Conservation (phyloP, 2,113 vertebrate species). For the Megatriorchis doriae region DNA sequence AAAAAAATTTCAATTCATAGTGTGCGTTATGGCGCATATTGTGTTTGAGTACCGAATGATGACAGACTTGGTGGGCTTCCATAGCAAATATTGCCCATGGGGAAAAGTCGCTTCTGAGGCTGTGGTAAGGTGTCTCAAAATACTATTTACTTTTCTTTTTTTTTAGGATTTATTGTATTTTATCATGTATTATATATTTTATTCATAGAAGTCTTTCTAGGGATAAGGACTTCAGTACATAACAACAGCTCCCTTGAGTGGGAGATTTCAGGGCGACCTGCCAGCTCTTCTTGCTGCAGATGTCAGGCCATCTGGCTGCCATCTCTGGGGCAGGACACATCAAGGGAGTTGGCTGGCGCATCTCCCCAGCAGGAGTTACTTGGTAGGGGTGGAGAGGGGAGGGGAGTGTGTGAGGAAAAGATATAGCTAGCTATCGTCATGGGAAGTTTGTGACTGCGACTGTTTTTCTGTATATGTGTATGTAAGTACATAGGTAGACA, state of each 20-base stretch:
- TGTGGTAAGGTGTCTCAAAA: neutral
- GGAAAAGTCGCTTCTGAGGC: neutral
- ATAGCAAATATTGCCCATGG: neutral
- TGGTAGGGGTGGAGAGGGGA: neutral
- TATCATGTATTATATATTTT: conserved; percentile 41
- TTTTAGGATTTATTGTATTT: conserved; percentile 27
- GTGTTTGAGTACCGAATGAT: neutral
- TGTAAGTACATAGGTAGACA: neutral
- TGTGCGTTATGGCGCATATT: neutral
- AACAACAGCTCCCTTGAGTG: conserved; percentile 62
- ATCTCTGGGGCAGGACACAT: conserved; percentile 65
- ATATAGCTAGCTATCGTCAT: neutral
- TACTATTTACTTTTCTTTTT: neutral
- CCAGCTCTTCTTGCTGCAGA: conserved; percentile 64
- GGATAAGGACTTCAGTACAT: conserved; percentile 50
- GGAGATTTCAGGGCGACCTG: conserved; percentile 64
- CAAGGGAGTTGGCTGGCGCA: conserved; percentile 60
- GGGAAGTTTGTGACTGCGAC: neutral
- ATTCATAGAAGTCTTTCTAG: conserved; percentile 47
- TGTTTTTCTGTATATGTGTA: neutral
- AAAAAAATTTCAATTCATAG: neutral
- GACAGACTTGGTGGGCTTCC: neutral
- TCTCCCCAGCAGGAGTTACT: conserved; percentile 45
- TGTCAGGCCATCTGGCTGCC: conserved; percentile 65
- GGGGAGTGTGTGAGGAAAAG: neutral